Conservation (phyloP, 2,888 invertebrate genomes). For the Noctua janthe region DNA sequence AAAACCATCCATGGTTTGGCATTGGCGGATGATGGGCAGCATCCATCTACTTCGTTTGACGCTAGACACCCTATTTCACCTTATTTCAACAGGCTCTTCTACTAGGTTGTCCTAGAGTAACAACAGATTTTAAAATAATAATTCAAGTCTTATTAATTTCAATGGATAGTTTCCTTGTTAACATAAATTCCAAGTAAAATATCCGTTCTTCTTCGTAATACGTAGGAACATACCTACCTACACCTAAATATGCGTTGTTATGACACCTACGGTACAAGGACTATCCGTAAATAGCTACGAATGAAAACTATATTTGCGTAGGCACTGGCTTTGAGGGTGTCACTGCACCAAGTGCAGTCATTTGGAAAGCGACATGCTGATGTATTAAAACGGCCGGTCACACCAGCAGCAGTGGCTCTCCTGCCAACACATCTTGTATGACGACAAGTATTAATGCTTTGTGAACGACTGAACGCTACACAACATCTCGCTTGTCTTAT, state of each 20-base stretch:
- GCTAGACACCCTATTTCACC: background rate
- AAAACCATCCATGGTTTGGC: background rate
- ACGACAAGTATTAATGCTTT: slow-evolving; percentile 66
- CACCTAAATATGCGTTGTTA: slow-evolving; percentile 27
- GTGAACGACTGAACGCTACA: slow-evolving; percentile 53
- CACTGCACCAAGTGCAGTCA: slow-evolving; percentile 73
- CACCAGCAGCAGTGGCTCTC: slow-evolving; percentile 30
- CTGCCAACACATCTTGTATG: slow-evolving; percentile 74
- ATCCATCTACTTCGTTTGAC: background rate
- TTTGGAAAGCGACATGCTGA: slow-evolving; percentile 77
- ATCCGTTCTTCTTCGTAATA: slow-evolving; percentile 5
- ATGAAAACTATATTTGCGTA: slow-evolving; percentile 71
- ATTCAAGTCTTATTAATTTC: background rate
- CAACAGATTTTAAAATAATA: too few species aligned
- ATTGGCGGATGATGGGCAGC: background rate
- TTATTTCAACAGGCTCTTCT: background rate
- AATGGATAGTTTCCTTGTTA: background rate
- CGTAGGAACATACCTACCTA: background rate
- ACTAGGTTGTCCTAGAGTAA: background rate
- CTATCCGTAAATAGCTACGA: slow-evolving; percentile 68
- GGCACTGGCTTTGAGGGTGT: slow-evolving; percentile 68
- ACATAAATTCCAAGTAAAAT: slow-evolving; percentile 5
- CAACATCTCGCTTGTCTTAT: slow-evolving; percentile 51
- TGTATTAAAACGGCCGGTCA: slow-evolving; percentile 74
- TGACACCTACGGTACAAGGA: slow-evolving; percentile 51